phyloP scores from a whole-genome alignment of 2,113 vertebrate genomes.

The Acanthisitta chloris region DNA sequence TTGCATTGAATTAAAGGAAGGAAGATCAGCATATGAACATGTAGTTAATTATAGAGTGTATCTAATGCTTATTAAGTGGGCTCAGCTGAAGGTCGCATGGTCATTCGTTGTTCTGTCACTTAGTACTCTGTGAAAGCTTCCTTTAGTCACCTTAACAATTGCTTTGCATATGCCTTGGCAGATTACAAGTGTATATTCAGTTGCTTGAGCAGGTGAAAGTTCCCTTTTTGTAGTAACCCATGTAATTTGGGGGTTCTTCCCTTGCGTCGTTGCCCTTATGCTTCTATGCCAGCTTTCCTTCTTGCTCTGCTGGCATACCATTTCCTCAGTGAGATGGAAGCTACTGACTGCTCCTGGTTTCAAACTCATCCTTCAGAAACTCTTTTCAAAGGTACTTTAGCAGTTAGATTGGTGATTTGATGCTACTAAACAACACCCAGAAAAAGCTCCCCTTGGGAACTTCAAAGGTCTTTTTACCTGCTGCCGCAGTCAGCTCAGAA shows the following conservation, averaged over 20 bases:
- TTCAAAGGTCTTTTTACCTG: not conserved
- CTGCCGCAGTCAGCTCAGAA: not conserved
- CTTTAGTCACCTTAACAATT: not conserved
- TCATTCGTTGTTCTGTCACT: not conserved
- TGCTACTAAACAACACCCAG: not conserved
- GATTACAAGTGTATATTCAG: not conserved
- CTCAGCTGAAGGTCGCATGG: not conserved
- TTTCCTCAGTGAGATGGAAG: not conserved
- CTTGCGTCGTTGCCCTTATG: rapidly evolving
- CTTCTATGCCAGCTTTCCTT: not conserved
- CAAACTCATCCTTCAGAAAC: not conserved
- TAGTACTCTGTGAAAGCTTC: not conserved
- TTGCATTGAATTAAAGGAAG: not conserved
- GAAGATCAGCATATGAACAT: not conserved
- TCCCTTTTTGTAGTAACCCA: not conserved
- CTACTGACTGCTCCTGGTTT: not conserved
- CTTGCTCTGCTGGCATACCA: not conserved
- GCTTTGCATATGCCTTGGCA: not conserved
- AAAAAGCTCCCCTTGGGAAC: not conserved
- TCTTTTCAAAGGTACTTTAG: not conserved
- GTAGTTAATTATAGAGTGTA: not conserved
- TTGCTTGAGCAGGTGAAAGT: not conserved
- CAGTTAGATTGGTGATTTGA: not conserved
- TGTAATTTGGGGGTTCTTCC: not conserved
- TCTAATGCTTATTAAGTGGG: not conserved